These are phyloP conservation scores for Dryobota labecula DNA, from an alignment of 2,888 invertebrate species.

Conservation along the genomic window DNA sequence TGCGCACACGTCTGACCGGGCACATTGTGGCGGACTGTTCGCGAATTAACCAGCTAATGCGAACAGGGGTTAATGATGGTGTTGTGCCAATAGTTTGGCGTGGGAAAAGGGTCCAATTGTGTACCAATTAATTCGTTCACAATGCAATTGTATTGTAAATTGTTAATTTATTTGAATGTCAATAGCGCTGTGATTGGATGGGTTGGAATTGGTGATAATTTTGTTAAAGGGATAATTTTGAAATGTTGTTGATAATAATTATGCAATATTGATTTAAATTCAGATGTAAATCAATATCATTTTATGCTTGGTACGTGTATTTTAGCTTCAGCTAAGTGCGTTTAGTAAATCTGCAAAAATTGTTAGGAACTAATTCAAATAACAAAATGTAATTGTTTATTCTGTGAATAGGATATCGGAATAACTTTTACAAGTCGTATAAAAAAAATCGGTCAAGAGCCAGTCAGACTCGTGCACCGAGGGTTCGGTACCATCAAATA, in stretches of 20 bases:
- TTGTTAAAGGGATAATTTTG: conserved; percentile 11
- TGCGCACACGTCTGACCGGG: conserved; percentile 45
- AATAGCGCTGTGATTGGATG: conserved; percentile 48
- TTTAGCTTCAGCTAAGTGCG: background rate
- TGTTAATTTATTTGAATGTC: conserved; percentile 54
- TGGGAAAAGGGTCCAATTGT: conserved; percentile 57
- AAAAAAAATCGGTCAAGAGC: too few relatives aligned
- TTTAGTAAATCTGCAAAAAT: background rate
- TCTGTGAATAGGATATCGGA: too few relatives aligned
- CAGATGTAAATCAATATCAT: background rate
- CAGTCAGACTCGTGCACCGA: too few relatives aligned
- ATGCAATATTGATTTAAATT: background rate
- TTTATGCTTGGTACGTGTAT: background rate
- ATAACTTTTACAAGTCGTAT: too few relatives aligned
- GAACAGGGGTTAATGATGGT: conserved; percentile 39
- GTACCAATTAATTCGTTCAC: conserved; percentile 59
- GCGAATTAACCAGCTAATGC: conserved; percentile 59
- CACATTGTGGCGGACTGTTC: conserved; percentile 54
- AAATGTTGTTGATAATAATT: conserved; percentile 1
- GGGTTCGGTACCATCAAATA: too few relatives aligned
- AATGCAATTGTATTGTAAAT: conserved; percentile 51
- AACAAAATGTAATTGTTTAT: background rate
- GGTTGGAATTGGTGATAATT: conserved; percentile 27
- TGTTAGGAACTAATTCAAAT: background rate
- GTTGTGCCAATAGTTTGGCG: conserved; percentile 56